Percentiles rank a stretch among this genome's conserved stretches.
Evolutionary conservation across 1,140 invertebrate species (phyloP).

Genomic region (Fragariocoptes setiger): DNA sequence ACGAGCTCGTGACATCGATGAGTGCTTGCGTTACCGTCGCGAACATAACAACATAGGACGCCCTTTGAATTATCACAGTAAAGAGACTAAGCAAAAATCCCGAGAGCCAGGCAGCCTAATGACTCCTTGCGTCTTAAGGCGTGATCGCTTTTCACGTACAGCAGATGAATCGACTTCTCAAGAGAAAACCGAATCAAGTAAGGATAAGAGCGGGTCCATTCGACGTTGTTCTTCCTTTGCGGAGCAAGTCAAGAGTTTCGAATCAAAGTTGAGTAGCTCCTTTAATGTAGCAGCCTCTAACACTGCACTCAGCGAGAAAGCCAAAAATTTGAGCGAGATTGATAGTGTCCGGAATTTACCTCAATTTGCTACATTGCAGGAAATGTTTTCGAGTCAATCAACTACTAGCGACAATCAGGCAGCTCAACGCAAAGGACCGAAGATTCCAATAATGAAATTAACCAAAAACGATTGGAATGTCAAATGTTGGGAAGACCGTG

Average conservation of each 20-base stretch:
- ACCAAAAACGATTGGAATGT: slow-evolving; percentile 71
- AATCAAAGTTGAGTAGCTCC: not conserved
- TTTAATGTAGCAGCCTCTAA: too few species aligned
- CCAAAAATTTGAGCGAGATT: too few species aligned
- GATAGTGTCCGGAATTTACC: slow-evolving; percentile 2
- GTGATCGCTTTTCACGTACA: too few species aligned
- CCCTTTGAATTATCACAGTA: not conserved
- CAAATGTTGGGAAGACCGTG: slow-evolving; percentile 32
- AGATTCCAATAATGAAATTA: slow-evolving; percentile 24
- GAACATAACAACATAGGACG: not conserved
- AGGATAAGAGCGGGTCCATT: too few species aligned
- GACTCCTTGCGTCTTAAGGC: too few species aligned
- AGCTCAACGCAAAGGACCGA: slow-evolving; percentile 3
- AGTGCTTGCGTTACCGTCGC: not conserved
- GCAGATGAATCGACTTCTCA: too few species aligned
- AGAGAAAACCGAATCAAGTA: too few species aligned
- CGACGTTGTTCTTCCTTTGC: not conserved
- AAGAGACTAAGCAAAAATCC: too few species aligned
- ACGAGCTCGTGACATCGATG: not conserved
- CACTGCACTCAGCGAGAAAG: too few species aligned
- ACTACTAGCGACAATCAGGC: slow-evolving; percentile 1
- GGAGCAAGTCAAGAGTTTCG: not conserved
- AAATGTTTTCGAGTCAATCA: slow-evolving; percentile 2
- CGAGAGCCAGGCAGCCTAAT: not conserved
- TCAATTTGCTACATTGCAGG: not conserved